Evolutionary conservation across 2,888 invertebrate genomes (phyloP), one percentile per base, ranked within the genome.

Genomic region (Lithophane semibrunnea): DNA sequence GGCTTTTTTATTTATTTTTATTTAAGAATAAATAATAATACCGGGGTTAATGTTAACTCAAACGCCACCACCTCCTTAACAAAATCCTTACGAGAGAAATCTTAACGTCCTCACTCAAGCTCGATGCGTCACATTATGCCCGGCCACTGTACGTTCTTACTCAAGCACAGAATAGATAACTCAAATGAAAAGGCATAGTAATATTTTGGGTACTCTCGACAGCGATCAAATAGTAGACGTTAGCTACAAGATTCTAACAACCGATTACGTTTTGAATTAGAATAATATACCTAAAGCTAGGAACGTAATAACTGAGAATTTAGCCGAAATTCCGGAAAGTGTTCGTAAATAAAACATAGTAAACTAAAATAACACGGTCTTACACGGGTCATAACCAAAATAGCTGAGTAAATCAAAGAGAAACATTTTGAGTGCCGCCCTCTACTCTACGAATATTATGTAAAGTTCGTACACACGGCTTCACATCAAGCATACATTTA

Each of bases 351-450:
- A 54, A 65, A 77, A 80, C 16, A 61, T 8, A 49, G 52, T 21
- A 16, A 75, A 75, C 42, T 64, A 65, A 58, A 77, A 68, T 54
- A 71, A 56, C 66, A 44, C 56, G 49, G 29, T 60, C 24, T 64
- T 56, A 75, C 74, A 61, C 42, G 54, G 58, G 54, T 80, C 66
- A 60, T 75, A 61, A 80, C 56, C 67, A 71, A 82, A 75, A 67
- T 82, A 66, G 58, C 61, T 49, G 69, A 60, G 84, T 84, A 67
- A 82, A 84, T 80, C 80, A 84, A 82, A 74, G 81, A 71, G 67
- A 75, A 84, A 44, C 64, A 69, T 65, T 77, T 60, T 54, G 71
- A 82, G 58, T 70, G 73, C 29, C 49, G 37, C 49, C 58, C 60
- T 44, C 64, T 49, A 54, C 72, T 64, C 66, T n/a, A n/a, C n/a